A percentile compares a stretch with the other conserved stretches of the same genome.
Conservation (phyloP, 2,888 invertebrate species). For the Morinoia aosen region DNA sequence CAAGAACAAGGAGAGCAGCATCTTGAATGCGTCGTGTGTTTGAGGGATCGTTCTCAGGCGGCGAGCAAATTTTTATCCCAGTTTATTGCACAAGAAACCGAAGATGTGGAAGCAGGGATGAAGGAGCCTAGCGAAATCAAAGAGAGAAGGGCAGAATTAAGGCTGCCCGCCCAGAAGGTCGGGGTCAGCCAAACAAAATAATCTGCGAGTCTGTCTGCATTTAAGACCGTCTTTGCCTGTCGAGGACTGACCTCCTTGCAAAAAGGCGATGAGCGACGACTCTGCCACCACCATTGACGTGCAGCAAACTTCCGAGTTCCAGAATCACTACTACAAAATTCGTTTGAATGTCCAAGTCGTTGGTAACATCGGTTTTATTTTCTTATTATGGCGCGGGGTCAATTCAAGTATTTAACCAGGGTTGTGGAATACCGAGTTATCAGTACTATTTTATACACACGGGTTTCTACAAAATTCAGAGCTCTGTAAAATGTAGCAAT, state of each 20-base stretch:
- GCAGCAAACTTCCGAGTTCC: background rate
- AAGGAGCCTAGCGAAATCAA: background rate
- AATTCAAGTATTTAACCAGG: background rate
- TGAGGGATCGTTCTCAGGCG: too few species aligned
- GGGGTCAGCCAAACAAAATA: conserved; percentile 34
- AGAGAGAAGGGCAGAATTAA: background rate
- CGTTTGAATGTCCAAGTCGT: background rate
- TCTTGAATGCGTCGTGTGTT: too few species aligned
- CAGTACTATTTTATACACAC: background rate
- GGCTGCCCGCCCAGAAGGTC: conserved; percentile 24
- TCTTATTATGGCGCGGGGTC: background rate
- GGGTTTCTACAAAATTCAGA: background rate
- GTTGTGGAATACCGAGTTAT: background rate
- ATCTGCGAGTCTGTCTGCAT: background rate
- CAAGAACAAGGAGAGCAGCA: too few species aligned
- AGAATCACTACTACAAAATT: background rate
- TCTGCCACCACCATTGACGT: background rate
- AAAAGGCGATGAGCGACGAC: background rate
- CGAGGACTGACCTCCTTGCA: background rate
- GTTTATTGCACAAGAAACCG: background rate
- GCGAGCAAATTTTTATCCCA: too few species aligned
- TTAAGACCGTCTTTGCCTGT: background rate
- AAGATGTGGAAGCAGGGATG: background rate
- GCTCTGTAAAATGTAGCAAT: too few species aligned
- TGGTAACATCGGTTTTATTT: background rate